Conservation (phyloP, 2,113 vertebrate genomes). For the Sylvia atricapilla region DNA sequence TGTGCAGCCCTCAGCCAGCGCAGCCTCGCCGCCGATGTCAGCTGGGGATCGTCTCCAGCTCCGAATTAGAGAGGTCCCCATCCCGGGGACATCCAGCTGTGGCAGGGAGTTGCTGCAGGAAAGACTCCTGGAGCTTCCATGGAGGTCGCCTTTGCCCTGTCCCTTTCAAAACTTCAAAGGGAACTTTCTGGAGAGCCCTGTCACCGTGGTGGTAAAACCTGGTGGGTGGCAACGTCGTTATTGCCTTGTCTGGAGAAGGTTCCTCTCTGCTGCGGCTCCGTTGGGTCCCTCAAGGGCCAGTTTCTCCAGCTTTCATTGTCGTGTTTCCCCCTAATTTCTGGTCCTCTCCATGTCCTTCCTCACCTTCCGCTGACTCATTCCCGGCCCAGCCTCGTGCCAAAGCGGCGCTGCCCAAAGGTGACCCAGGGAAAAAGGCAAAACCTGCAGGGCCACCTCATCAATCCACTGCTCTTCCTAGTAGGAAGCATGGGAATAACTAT, state of each 20-base stretch:
- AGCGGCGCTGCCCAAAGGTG: neutral
- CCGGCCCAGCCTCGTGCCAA: neutral
- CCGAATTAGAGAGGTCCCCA: neutral
- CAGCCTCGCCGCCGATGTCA: neutral
- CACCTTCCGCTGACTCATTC: slow-evolving; percentile 59
- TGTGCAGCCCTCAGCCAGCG: neutral
- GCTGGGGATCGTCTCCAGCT: slow-evolving; percentile 42
- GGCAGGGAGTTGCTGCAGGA: neutral
- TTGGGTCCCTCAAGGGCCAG: neutral
- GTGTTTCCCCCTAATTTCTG: neutral
- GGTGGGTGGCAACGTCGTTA: neutral
- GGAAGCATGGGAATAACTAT: slow-evolving; percentile 24
- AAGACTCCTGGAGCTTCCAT: neutral
- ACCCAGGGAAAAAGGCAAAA: neutral
- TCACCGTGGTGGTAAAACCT: fast-evolving
- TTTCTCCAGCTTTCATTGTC: neutral
- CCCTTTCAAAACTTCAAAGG: neutral
- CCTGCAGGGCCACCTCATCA: neutral
- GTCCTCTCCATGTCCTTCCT: slow-evolving; percentile 45
- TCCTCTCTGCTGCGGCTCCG: neutral
- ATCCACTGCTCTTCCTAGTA: neutral
- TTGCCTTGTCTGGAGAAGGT: neutral
- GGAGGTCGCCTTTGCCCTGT: neutral
- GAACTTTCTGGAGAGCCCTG: neutral
- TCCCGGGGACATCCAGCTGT: neutral